phyloP scores from a whole-genome alignment of 2,888 invertebrate genomes.

The Thecophora atra region DNA sequence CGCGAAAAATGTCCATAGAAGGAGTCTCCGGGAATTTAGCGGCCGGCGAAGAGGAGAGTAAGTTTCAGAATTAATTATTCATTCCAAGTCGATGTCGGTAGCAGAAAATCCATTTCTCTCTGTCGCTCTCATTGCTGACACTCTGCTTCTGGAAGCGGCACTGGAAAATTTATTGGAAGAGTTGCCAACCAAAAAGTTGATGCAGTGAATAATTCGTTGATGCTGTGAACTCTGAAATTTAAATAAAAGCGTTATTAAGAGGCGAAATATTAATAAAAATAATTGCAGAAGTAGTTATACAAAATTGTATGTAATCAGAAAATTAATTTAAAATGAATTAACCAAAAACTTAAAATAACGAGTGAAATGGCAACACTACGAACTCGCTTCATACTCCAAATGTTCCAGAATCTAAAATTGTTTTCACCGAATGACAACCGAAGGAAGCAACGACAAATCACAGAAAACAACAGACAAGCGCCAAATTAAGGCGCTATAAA shows the following conservation, averaged over 20 bases:
- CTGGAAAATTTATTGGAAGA: no score
- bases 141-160: neutral
- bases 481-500: constrained; percentile 2
- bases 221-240: no score
- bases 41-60: neutral
- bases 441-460: neutral
- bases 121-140: neutral
- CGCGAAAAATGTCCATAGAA: constrained; percentile 9
- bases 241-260: no score
- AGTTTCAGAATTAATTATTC: constrained; percentile 27
- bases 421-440: neutral
- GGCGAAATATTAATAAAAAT: no score
- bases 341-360: neutral
- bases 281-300: no score
- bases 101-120: neutral
- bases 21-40: neutral
- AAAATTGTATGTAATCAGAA: no score
- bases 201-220: no score
- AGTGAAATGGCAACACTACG: neutral
- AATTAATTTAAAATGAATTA: neutral
- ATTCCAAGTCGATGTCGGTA: constrained; percentile 14
- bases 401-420: neutral
- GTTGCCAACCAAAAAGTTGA: no score
- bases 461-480: neutral
- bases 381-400: neutral